Percentiles rank a stretch among this genome's conserved stretches.
Conservation (phyloP, 2,113 vertebrate genomes). For the Eleginops maclovinus region DNA sequence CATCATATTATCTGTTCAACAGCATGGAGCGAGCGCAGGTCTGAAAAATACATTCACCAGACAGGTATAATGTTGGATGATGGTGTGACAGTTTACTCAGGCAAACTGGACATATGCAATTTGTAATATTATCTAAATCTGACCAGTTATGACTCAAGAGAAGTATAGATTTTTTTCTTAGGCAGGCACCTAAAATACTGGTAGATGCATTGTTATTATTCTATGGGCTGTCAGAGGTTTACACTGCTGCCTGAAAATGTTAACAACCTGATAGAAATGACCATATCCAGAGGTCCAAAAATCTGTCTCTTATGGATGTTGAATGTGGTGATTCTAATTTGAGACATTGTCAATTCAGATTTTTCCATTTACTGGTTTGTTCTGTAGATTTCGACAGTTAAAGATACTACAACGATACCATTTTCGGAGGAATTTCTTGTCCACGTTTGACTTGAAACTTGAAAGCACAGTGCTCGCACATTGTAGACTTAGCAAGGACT, state of each 20-base stretch:
- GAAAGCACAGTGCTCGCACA: neutral
- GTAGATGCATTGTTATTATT: neutral
- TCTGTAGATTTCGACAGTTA: too few relatives aligned
- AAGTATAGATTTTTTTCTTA: neutral
- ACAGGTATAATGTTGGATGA: neutral
- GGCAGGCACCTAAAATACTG: neutral
- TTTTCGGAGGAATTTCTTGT: neutral
- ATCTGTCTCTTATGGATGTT: neutral
- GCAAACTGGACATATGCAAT: neutral
- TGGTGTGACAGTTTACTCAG: neutral
- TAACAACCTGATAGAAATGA: neutral
- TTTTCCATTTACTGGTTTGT: too few relatives aligned
- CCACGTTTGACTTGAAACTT: neutral
- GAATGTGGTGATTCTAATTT: neutral
- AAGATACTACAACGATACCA: too few relatives aligned
- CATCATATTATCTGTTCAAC: constrained; percentile 51
- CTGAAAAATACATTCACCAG: constrained; percentile 22
- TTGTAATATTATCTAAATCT: neutral
- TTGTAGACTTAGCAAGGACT: neutral
- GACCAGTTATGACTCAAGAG: neutral
- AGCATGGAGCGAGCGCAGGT: constrained; percentile 30
- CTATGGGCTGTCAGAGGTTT: neutral
- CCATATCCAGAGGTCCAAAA: neutral
- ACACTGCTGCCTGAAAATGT: neutral
- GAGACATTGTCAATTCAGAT: too few relatives aligned